phyloP scores from a whole-genome alignment of 2,888 invertebrate species.

The Drosophila kanekoi region DNA sequence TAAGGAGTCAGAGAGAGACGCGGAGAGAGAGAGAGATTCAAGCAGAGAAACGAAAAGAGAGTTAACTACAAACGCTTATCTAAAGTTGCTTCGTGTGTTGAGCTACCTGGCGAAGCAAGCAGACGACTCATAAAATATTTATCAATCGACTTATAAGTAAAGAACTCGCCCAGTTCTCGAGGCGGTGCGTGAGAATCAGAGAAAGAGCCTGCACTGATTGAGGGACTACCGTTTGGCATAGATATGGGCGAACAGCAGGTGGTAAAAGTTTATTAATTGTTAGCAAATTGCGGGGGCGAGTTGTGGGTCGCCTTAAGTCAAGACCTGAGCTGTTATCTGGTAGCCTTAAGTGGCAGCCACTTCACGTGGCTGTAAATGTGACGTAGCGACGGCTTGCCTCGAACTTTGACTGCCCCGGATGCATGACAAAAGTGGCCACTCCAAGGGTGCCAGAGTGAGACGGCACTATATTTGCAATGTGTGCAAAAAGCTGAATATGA shows the following conservation, averaged over 20 bases:
- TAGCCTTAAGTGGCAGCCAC: conserved; percentile 32
- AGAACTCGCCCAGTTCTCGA: conserved; percentile 14
- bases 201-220: conserved; percentile 33
- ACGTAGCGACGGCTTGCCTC: conserved; percentile 15
- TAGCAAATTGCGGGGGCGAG: conserved; percentile 51
- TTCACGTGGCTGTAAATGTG: conserved; percentile 16
- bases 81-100: conserved; percentile 16
- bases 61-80: conserved; percentile 26
- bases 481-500: conserved; percentile 7
- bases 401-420: conserved; percentile 18
- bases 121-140: conserved; percentile 30
- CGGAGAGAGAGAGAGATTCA: background rate
- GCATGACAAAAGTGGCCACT: background rate
- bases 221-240: conserved; percentile 8
- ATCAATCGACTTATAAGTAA: conserved; percentile 42
- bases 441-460: background rate
- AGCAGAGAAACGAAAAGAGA: background rate
- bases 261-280: conserved; percentile 65
- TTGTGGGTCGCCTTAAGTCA: conserved; percentile 1
- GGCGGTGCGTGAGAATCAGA: conserved; percentile 31
- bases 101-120: conserved; percentile 31
- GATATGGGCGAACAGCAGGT: conserved; percentile 41
- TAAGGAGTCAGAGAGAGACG: conserved; percentile 23
- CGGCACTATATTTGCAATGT: background rate
- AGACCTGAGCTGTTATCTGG: conserved; percentile 24